These are phyloP conservation scores for Pelosia muscerda DNA, from an alignment of 2,888 invertebrate species.

Conservation along the genomic window DNA sequence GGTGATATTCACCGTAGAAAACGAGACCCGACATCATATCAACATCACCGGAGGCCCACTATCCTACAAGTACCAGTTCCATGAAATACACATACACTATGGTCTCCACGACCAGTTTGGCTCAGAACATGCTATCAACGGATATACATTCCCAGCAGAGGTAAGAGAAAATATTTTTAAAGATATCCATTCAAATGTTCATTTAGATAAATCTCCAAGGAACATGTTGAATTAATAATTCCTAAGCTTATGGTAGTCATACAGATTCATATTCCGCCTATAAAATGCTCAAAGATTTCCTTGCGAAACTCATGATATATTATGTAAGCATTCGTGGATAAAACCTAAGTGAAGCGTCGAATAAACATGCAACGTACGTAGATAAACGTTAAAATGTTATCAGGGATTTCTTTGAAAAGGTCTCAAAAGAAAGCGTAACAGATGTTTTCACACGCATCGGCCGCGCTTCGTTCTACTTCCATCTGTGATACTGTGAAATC, in stretches of 20 bases:
- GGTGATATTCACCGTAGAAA: slow-evolving; percentile 96
- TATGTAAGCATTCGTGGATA: slow-evolving; percentile 50
- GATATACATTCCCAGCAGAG: slow-evolving; percentile 98
- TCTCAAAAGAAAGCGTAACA: slow-evolving; percentile 79
- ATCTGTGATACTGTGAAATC: slow-evolving; percentile 73
- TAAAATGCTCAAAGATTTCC: slow-evolving; percentile 43
- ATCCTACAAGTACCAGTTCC: slow-evolving; percentile 97
- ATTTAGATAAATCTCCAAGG: slow-evolving; percentile 34
- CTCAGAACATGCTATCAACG: slow-evolving; percentile 98
- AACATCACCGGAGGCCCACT: slow-evolving; percentile 98
- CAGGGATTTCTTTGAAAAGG: slow-evolving; percentile 67
- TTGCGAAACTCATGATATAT: slow-evolving; percentile 42
- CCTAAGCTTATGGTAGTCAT: slow-evolving; percentile 24
- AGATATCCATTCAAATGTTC: slow-evolving; percentile 32
- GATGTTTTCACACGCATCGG: slow-evolving; percentile 82
- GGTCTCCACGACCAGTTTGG: slow-evolving; percentile 96
- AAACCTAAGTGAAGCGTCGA: slow-evolving; percentile 53
- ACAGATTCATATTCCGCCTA: slow-evolving; percentile 38
- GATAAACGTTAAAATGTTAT: slow-evolving; percentile 65
- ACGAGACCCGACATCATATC: slow-evolving; percentile 93
- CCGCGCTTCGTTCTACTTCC: slow-evolving; percentile 55
- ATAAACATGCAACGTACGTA: slow-evolving; percentile 51
- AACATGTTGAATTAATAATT: slow-evolving; percentile 36
- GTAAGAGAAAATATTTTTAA: slow-evolving; percentile 84
- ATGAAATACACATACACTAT: slow-evolving; percentile 98